Percentiles rank a stretch among this genome's conserved stretches.
Conservation (phyloP, 2,888 invertebrate species). For the Drosophila affinis region DNA sequence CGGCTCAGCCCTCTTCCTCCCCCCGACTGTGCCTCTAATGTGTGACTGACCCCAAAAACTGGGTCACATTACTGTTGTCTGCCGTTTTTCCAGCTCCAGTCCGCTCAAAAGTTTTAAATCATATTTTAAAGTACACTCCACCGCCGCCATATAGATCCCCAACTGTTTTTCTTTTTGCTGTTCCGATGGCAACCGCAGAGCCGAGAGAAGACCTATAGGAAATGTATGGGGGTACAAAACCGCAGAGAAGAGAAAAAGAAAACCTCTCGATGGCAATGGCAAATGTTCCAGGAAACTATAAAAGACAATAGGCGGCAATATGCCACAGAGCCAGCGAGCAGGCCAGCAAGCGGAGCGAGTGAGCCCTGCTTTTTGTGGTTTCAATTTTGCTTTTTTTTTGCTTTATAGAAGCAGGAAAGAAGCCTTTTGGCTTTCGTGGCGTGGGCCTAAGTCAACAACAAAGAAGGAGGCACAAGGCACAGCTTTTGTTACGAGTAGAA, state of each 20-base stretch:
- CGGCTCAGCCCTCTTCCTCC: neutral
- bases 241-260: constrained; percentile 4
- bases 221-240: constrained; percentile 14
- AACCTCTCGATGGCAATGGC: constrained; percentile 34
- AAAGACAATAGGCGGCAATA: constrained; percentile 78
- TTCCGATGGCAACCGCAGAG: constrained; percentile 26
- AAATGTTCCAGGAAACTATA: constrained; percentile 76
- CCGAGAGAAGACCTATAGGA: constrained; percentile 26
- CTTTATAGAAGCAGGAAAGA: constrained; percentile 39
- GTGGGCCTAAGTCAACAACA: constrained; percentile 79
- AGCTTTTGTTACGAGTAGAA: constrained; percentile 49
- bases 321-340: constrained; percentile 56
- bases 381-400: constrained; percentile 49
- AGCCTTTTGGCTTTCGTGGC: constrained; percentile 63
- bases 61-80: constrained; percentile 41
- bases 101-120: constrained; percentile 70
- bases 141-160: constrained; percentile 20
- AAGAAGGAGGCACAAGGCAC: constrained; percentile 50
- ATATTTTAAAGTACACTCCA: constrained; percentile 65
- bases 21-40: neutral
- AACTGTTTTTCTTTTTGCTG: constrained; percentile 4
- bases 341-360: constrained; percentile 48
- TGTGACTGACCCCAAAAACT: constrained; percentile 16
- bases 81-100: constrained; percentile 11
- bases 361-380: constrained; percentile 76